Evolutionary conservation across 2,888 invertebrate genomes (phyloP).

Genomic region (Beris morrisii): DNA sequence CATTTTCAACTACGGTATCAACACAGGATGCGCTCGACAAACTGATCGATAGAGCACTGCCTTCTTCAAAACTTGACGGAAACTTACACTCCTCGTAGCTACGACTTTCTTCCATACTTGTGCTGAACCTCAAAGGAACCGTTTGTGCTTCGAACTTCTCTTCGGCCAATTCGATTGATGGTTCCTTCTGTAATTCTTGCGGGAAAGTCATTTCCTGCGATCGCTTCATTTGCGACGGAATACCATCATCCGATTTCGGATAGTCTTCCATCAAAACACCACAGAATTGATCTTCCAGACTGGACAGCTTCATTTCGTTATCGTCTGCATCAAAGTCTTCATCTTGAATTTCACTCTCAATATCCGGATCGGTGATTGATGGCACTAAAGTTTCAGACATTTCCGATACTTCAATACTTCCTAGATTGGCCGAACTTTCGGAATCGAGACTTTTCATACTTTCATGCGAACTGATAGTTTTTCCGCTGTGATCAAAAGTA

Average conservation of each 20-base stretch:
- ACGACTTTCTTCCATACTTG: constrained; percentile 53
- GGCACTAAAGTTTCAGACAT: constrained; percentile 91
- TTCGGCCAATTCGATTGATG: neutral
- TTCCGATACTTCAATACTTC: constrained; percentile 88
- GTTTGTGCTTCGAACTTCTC: constrained; percentile 41
- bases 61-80: constrained; percentile 63
- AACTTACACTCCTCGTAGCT: constrained; percentile 57
- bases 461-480: constrained; percentile 74
- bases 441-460: constrained; percentile 90
- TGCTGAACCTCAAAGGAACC: constrained; percentile 44
- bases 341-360: constrained; percentile 58
- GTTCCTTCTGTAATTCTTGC: constrained; percentile 57
- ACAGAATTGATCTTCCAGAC: constrained; percentile 59
- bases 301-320: constrained; percentile 43
- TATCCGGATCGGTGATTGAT: constrained; percentile 72
- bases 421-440: constrained; percentile 84
- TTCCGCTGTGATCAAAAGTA: constrained; percentile 61
- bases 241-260: constrained; percentile 59
- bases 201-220: constrained; percentile 90
- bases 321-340: constrained; percentile 41
- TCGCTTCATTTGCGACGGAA: constrained; percentile 78
- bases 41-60: constrained; percentile 62
- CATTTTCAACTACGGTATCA: constrained; percentile 55
- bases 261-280: constrained; percentile 64
- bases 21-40: constrained; percentile 62